These are phyloP conservation scores for Emys orbicularis DNA, from an alignment of 2,797 vertebrate genomes.

Conservation along the genomic window DNA sequence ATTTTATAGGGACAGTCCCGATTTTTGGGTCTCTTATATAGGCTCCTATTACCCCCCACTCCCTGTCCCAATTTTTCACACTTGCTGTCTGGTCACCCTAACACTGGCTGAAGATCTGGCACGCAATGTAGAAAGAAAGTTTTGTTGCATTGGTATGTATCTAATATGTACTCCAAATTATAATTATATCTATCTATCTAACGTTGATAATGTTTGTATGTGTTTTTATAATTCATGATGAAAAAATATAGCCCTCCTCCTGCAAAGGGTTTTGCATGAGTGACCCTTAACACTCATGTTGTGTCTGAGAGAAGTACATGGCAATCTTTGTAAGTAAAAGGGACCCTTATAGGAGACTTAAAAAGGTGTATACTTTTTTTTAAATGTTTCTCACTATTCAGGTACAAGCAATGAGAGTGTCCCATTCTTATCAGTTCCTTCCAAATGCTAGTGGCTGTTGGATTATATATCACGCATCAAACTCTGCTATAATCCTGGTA, in stretches of 20 bases:
- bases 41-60: too few relatives aligned
- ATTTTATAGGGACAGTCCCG: too few relatives aligned
- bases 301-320: not conserved
- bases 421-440: not conserved
- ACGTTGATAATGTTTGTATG: not conserved
- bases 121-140: not conserved
- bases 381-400: not conserved
- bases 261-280: not conserved
- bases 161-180: not conserved
- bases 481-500: not conserved
- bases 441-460: not conserved
- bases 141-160: not conserved
- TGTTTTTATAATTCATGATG: not conserved
- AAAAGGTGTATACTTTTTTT: not conserved
- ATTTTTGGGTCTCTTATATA: too few relatives aligned
- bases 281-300: not conserved
- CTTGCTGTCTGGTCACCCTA: not conserved
- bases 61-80: too few relatives aligned
- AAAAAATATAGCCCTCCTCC: not conserved
- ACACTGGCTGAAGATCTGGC: not conserved
- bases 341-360: not conserved
- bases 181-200: not conserved
- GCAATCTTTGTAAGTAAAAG: not conserved
- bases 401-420: constrained; percentile 17
- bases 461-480: constrained; percentile 29